These are phyloP conservation scores for Nematopogon swammerdamellus DNA, from an alignment of 2,888 invertebrate genomes.

Conservation along the genomic window DNA sequence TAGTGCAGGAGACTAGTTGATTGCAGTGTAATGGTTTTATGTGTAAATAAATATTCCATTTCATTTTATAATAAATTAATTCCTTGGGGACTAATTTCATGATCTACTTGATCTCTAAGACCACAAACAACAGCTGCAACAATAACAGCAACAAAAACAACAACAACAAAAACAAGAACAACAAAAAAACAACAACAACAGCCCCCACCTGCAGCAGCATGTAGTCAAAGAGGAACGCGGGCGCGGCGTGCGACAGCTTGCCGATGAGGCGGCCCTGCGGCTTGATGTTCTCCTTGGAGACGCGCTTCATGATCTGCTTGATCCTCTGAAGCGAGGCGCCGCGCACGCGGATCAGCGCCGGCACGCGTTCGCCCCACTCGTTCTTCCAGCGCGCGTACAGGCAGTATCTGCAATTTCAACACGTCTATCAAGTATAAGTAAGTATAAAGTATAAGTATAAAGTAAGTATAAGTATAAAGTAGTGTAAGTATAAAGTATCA, in stretches of 20 bases:
- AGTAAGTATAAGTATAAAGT: no score
- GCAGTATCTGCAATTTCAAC: constrained; percentile 65
- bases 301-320: constrained; percentile 95
- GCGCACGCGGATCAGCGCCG: constrained; percentile 77
- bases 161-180: no score
- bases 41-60: no score
- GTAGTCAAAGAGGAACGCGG: constrained; percentile 95
- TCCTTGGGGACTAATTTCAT: no score
- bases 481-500: no score
- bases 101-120: no score
- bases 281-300: constrained; percentile 98
- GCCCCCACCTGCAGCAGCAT: constrained; percentile 61
- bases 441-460: not conserved
- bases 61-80: no score
- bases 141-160: no score
- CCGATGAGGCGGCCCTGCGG: constrained; percentile 94
- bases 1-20: no score
- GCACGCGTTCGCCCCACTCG: constrained; percentile 70
- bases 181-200: no score
- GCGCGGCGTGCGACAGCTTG: constrained; percentile 94
- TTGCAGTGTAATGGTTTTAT: no score
- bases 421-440: constrained; percentile 1
- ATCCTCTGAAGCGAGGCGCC: constrained; percentile 89
- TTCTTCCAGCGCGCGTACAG: constrained; percentile 97
- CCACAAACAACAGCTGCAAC: no score